phyloP scores from a whole-genome alignment of 2,797 vertebrate species.

The Sebastes oblongus region DNA sequence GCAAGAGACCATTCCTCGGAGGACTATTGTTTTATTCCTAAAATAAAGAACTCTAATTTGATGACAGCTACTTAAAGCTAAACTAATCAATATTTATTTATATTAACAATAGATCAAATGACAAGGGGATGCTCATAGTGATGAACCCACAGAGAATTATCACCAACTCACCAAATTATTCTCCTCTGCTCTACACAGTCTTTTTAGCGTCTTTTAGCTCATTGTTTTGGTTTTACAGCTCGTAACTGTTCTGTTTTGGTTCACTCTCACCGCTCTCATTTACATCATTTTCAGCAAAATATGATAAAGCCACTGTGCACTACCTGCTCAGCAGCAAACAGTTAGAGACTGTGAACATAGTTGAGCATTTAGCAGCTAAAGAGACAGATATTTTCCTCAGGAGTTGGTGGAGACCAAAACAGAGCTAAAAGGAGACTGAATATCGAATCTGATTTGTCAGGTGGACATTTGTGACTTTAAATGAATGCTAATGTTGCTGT shows the following conservation, averaged over 20 bases:
- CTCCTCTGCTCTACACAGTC: not conserved
- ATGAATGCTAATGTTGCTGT: not conserved
- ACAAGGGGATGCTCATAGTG: not conserved
- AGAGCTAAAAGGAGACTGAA: not conserved
- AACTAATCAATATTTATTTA: not conserved
- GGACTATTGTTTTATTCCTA: not conserved
- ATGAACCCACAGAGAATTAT: not conserved
- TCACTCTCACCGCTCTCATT: not conserved
- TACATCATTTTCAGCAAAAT: rapidly evolving
- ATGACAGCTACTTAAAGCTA: not conserved
- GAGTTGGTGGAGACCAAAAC: not conserved
- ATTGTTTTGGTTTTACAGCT: not conserved
- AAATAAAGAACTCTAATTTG: not conserved
- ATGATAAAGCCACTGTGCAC: not conserved
- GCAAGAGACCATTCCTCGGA: not conserved
- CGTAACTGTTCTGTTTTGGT: not conserved
- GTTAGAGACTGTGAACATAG: not conserved
- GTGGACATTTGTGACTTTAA: not conserved
- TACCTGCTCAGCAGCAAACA: not conserved
- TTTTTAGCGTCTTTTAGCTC: not conserved
- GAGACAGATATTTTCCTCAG: not conserved
- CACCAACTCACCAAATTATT: not conserved
- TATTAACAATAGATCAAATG: not conserved
- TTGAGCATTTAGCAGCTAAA: not conserved
- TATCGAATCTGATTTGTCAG: not conserved